Percentiles rank a stretch among this genome's conserved stretches.
phyloP scores from a whole-genome alignment of 37 sponge, comb jelly and placozoan genomes.

The Oopsacas minuta region DNA sequence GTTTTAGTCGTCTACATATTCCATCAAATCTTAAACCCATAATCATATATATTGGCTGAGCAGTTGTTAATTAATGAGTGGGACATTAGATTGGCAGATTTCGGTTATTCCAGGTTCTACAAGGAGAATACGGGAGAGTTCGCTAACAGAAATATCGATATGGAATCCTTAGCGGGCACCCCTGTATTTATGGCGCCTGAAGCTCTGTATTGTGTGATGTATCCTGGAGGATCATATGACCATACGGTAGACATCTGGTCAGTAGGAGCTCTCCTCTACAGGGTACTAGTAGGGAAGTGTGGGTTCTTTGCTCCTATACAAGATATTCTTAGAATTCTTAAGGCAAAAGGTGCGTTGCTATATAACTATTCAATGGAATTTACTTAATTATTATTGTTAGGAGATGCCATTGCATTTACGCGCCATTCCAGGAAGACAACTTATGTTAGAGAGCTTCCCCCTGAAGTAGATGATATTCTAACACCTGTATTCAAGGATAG shows the following conservation, averaged over 20 bases:
- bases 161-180: slow-evolving; percentile 80
- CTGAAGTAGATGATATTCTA: slow-evolving; percentile 44
- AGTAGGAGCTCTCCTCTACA: slow-evolving; percentile 79
- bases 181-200: slow-evolving; percentile 98
- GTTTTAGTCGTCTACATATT: no score
- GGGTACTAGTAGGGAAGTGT: slow-evolving; percentile 68
- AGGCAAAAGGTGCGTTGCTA: slow-evolving; percentile 41
- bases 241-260: slow-evolving; percentile 87
- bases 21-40: no score
- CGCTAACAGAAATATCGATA: slow-evolving; percentile 44
- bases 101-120: slow-evolving; percentile 80
- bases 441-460: slow-evolving; percentile 69
- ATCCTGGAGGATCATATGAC: slow-evolving; percentile 61
- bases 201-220: slow-evolving; percentile 71
- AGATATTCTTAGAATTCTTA: slow-evolving; percentile 60
- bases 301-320: slow-evolving; percentile 87
- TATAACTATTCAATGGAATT: neutral
- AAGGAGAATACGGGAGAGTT: slow-evolving; percentile 32
- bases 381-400: neutral
- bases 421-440: slow-evolving; percentile 27
- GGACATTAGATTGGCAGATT: slow-evolving; percentile 81
- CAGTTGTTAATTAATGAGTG: no score
- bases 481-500: slow-evolving; percentile 24
- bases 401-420: slow-evolving; percentile 79
- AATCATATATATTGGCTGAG: no score